Evolutionary conservation across 2,888 invertebrate genomes (phyloP).

Genomic region (Campoplex capitator): DNA sequence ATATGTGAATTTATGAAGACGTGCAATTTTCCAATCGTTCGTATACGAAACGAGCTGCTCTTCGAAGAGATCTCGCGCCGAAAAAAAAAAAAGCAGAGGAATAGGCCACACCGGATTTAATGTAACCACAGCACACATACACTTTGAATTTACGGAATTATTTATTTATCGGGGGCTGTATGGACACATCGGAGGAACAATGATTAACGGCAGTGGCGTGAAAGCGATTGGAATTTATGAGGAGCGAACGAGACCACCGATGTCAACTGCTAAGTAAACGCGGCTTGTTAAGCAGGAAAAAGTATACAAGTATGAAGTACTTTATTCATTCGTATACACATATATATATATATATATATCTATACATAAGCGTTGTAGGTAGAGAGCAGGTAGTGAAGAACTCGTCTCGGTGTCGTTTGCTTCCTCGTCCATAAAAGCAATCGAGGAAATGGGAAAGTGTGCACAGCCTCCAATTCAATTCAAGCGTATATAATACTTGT

Average conservation of each 20-base stretch:
- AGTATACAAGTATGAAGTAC: slow-evolving; percentile 56
- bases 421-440: slow-evolving; percentile 65
- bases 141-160: slow-evolving; percentile 59
- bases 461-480: neutral
- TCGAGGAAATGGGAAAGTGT: slow-evolving; percentile 66
- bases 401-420: slow-evolving; percentile 62
- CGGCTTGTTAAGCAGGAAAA: slow-evolving; percentile 69
- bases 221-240: slow-evolving; percentile 74
- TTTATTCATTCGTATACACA: slow-evolving; percentile 31
- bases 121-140: neutral
- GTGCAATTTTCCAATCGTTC: slow-evolving; percentile 54
- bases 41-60: slow-evolving; percentile 46
- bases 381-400: slow-evolving; percentile 41
- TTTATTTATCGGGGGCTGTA: slow-evolving; percentile 64
- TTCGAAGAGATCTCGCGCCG: neutral
- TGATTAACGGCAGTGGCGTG: slow-evolving; percentile 72
- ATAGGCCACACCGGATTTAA: slow-evolving; percentile 45
- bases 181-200: slow-evolving; percentile 63
- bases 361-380: slow-evolving; percentile 24
- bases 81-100: slow-evolving; percentile 5
- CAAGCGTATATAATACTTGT: neutral
- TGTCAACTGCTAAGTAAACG: slow-evolving; percentile 71
- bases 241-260: slow-evolving; percentile 71
- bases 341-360: neutral
- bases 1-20: slow-evolving; percentile 13